These are phyloP conservation scores for Poeciliopsis occidentalis DNA, from an alignment of 2,113 vertebrate species.

Conservation along the genomic window DNA sequence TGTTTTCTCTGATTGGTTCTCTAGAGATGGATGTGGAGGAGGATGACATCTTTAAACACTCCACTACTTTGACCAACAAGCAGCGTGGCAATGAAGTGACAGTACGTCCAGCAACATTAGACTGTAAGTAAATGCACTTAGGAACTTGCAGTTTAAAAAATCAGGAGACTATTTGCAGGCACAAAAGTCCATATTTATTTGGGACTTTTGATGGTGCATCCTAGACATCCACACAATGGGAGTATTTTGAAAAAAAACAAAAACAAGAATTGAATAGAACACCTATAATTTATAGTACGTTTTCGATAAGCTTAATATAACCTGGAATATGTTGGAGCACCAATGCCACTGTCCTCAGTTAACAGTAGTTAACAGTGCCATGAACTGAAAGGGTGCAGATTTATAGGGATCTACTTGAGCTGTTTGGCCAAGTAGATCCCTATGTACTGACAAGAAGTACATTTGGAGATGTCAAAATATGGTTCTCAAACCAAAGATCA, in stretches of 20 bases:
- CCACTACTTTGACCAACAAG: constrained; percentile 92
- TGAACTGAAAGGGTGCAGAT: too few relatives aligned
- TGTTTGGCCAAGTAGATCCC: too few relatives aligned
- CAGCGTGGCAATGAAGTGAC: constrained; percentile 95
- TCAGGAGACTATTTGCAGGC: too few relatives aligned
- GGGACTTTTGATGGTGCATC: neutral
- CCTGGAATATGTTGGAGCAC: neutral
- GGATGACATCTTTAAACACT: constrained; percentile 77
- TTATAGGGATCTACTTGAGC: too few relatives aligned
- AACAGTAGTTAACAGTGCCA: too few relatives aligned
- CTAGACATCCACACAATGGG: neutral
- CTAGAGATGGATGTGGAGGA: constrained; percentile 57
- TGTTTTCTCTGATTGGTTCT: constrained; percentile 6
- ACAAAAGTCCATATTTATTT: neutral
- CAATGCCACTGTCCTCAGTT: neutral
- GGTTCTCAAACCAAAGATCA: too few relatives aligned
- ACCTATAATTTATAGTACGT: neutral
- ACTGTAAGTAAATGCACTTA: constrained; percentile 78
- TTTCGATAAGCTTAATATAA: neutral
- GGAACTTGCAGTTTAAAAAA: neutral
- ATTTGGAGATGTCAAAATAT: too few relatives aligned
- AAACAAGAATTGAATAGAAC: neutral
- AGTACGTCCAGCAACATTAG: constrained; percentile 87
- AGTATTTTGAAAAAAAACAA: neutral
- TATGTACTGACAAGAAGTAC: too few relatives aligned